Conservation (phyloP, 2,797 vertebrate genomes). For the Phalloptychus januarius region DNA sequence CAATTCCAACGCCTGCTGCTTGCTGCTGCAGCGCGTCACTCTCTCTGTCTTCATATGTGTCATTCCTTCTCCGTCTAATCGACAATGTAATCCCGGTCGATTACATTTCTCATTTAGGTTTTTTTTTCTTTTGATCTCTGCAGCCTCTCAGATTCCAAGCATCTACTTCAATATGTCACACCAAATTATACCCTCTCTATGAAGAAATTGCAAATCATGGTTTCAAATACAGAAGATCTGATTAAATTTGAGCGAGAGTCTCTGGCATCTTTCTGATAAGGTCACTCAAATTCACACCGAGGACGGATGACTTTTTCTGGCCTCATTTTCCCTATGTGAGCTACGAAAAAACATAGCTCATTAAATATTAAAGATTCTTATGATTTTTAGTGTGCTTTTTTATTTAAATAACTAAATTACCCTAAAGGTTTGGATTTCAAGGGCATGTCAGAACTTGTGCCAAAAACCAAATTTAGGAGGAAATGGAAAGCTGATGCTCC, state of each 20-base stretch:
- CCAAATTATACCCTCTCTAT: slow-evolving; percentile 38
- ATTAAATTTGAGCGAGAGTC: slow-evolving; percentile 20
- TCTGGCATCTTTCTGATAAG: slow-evolving; percentile 9
- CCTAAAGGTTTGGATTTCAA: not conserved
- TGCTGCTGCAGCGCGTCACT: slow-evolving; percentile 30
- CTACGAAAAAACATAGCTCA: not conserved
- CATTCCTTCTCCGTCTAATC: slow-evolving; percentile 16
- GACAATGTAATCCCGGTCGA: slow-evolving; percentile 15
- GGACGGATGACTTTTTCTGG: not conserved
- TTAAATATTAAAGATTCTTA: not conserved
- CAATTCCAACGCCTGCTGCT: slow-evolving; percentile 52
- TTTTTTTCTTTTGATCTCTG: slow-evolving; percentile 4
- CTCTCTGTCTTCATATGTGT: slow-evolving; percentile 6
- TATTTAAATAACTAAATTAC: not conserved
- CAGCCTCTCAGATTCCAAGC: slow-evolving; percentile 9
- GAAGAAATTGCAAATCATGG: slow-evolving; percentile 26
- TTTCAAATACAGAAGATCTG: slow-evolving; percentile 25
- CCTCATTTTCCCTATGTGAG: not conserved
- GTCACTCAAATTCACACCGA: slow-evolving; percentile 17
- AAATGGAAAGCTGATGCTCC: not conserved
- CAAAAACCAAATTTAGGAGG: not conserved
- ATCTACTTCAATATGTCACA: slow-evolving; percentile 44
- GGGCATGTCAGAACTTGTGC: not conserved
- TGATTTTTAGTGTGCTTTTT: not conserved
- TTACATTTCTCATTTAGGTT: slow-evolving; percentile 8